Evolutionary conservation across 2,113 vertebrate species (phyloP), one percentile per base, ranked within the genome.

Genomic region (Nesogale talazaci): DNA sequence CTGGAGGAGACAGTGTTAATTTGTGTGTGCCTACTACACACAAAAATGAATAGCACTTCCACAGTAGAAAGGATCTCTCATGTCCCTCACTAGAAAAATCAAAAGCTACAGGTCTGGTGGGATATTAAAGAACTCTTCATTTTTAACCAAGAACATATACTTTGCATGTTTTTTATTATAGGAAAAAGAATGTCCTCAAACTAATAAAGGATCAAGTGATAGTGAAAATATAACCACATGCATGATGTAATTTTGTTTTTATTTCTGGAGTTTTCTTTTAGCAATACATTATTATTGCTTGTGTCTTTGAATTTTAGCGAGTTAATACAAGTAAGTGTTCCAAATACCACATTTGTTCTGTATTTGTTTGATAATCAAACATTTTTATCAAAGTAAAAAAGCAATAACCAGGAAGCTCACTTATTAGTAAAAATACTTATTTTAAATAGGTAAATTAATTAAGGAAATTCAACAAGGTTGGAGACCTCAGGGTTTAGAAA

Each of bases 181-280:
- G 38, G 69, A 79, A 88, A 80, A 59, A 38, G 34, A 91, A 61
- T 94, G 56, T 86, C 42, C 23, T 27, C 16, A 80, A 85, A 65
- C n/a, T 92, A 86, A 87, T 95, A 86, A 90, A 90, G 31, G 78
- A 92, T 95, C 74, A 86, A 94, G 86, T 88, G 42, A 63, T 85
- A 38, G 69, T 94, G 40, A 85, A 93, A 88, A 36, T 87, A 69
- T 90, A 63, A 89, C 31, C n/a, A 52, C 23, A 38, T 84, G 85
- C 1, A n/a, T 31, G 25, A 65, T 84, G 77, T 40, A 6, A 52
- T 52, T 63, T 92, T 88, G 52, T 82, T 92, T 95, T 81, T 88
- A 46, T 87, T 93, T 92, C 27, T 94, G 22, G n/a, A 89, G 36
- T 87, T 52, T n/a, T n/a, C n/a, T n/a, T n/a, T 56, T 86, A 78